Conservation (phyloP, 2,888 invertebrate genomes). For the Trissolcus japonicus region DNA sequence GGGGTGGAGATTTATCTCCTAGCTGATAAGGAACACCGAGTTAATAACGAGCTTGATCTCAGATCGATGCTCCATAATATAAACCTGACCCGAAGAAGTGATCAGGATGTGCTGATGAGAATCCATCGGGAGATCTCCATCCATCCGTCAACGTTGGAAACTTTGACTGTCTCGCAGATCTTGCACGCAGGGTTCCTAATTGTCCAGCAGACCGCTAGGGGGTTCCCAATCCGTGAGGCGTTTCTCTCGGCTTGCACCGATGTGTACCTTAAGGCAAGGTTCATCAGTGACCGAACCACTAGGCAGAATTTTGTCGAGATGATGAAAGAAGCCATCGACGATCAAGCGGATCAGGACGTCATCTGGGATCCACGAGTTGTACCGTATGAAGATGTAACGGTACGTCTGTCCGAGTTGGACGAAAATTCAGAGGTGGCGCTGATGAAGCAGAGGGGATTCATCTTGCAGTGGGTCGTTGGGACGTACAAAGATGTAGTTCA, state of each 20-base stretch:
- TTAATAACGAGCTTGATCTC: conserved; percentile 75
- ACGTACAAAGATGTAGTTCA: neutral
- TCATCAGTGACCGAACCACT: conserved; percentile 72
- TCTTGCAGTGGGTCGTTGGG: conserved; percentile 65
- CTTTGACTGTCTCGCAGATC: conserved; percentile 81
- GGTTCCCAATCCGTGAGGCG: conserved; percentile 79
- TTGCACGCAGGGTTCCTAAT: conserved; percentile 82
- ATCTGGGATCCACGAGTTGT: conserved; percentile 51
- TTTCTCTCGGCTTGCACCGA: conserved; percentile 80
- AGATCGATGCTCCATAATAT: conserved; percentile 78
- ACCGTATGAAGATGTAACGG: conserved; percentile 70
- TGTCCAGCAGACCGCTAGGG: conserved; percentile 81
- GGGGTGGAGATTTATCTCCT: conserved; percentile 91
- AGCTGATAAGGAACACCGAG: conserved; percentile 67
- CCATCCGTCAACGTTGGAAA: conserved; percentile 73
- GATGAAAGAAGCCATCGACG: conserved; percentile 77
- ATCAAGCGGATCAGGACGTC: conserved; percentile 6
- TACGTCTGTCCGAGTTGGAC: conserved; percentile 77
- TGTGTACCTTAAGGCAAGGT: conserved; percentile 81
- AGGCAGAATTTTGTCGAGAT: conserved; percentile 77
- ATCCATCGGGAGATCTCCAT: conserved; percentile 76
- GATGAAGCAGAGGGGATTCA: conserved; percentile 79
- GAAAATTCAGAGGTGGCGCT: conserved; percentile 78
- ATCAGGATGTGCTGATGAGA: conserved; percentile 76
- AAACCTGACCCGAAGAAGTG: conserved; percentile 75